Evolutionary conservation across 2,888 invertebrate genomes (phyloP).

Genomic region (Lithophane socia): DNA sequence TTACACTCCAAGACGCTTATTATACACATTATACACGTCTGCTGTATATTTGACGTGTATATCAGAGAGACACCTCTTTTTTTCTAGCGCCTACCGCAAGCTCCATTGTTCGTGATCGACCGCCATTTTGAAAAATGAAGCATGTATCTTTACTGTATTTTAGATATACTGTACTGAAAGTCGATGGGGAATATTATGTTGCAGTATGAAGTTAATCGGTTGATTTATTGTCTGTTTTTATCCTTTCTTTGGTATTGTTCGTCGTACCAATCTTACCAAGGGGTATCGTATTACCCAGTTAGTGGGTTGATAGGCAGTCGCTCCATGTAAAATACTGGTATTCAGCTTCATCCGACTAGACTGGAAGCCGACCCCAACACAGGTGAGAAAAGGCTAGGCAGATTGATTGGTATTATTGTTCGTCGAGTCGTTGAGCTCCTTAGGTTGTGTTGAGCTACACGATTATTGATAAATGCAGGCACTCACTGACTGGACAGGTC

Average conservation of each 20-base stretch:
- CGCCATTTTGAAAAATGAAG: slow-evolving; percentile 63
- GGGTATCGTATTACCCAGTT: no score
- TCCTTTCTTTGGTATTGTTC: not conserved
- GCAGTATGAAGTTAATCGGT: not conserved
- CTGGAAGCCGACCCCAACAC: no score
- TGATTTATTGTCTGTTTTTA: not conserved
- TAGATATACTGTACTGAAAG: slow-evolving; percentile 23
- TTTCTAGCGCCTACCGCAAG: slow-evolving; percentile 53
- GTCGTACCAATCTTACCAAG: not conserved
- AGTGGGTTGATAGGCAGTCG: no score
- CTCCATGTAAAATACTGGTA: no score
- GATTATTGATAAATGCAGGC: not conserved
- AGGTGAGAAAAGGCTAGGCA: no score
- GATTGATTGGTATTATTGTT: not conserved
- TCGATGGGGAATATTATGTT: not conserved
- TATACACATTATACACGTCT: slow-evolving; percentile 1
- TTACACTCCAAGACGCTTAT: slow-evolving; percentile 46
- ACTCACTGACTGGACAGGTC: not conserved
- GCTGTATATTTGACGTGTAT: slow-evolving; percentile 40
- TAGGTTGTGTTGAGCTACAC: not conserved
- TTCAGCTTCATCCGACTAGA: no score
- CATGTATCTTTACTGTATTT: slow-evolving; percentile 38
- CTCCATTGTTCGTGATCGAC: slow-evolving; percentile 59
- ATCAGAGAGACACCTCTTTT: slow-evolving; percentile 53
- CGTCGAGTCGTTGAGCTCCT: not conserved